Conservation (phyloP, 2,113 vertebrate genomes). For the Vicugna pacos region DNA sequence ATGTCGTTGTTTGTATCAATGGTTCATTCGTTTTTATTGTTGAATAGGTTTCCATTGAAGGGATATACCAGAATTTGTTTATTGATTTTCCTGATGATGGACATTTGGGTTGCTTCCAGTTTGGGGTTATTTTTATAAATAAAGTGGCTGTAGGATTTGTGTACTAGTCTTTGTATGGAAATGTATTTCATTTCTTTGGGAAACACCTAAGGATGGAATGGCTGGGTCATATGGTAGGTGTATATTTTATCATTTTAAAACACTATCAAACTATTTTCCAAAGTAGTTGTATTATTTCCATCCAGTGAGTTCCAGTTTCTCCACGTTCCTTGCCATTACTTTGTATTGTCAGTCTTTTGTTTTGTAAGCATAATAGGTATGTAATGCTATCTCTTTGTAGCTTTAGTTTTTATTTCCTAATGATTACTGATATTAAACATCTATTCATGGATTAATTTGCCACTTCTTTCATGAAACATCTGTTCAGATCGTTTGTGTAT, state of each 20-base stretch:
- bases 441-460: background rate
- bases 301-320: background rate
- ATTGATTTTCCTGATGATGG: background rate
- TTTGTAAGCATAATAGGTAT: background rate
- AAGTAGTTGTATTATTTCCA: background rate
- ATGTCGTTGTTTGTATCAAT: background rate
- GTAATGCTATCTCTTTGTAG: background rate
- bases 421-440: background rate
- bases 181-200: background rate
- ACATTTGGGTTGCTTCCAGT: background rate
- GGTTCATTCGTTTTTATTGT: background rate
- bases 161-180: background rate
- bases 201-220: background rate
- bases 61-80: background rate
- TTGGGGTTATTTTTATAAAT: background rate
- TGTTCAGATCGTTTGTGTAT: background rate
- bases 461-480: background rate
- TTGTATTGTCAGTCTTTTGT: background rate
- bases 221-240: background rate
- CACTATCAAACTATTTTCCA: background rate
- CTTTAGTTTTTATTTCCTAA: background rate
- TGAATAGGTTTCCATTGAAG: background rate
- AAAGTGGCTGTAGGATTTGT: background rate
- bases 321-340: background rate
- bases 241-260: background rate